Evolutionary conservation across 2,888 invertebrate species (phyloP).

Genomic region (Apantesis nais): DNA sequence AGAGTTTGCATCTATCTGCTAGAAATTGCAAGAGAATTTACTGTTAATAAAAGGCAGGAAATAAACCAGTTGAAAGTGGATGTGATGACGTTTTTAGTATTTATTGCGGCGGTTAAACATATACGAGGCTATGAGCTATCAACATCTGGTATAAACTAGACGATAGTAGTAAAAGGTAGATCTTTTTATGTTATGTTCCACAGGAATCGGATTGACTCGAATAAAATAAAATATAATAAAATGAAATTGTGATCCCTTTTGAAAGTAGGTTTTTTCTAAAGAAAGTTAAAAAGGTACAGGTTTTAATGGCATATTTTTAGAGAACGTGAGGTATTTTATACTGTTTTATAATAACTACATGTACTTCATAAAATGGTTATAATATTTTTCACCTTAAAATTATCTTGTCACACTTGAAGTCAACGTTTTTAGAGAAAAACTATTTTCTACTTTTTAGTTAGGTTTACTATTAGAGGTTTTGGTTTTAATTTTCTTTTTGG

Average conservation of each 20-base stretch:
- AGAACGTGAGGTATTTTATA: no score
- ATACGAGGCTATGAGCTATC: conserved; percentile 21
- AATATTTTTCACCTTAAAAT: no score
- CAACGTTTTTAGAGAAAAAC: no score
- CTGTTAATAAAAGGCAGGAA: background rate
- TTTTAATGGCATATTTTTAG: background rate
- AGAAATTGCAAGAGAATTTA: background rate
- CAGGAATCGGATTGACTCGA: background rate
- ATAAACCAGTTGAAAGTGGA: conserved; percentile 18
- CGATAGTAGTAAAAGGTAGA: conserved; percentile 18
- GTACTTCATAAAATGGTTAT: no score
- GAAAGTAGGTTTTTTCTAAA: background rate
- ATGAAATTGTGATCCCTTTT: background rate
- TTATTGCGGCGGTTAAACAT: conserved; percentile 34
- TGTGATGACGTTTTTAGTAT: conserved; percentile 19
- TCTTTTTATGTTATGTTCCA: conserved; percentile 1
- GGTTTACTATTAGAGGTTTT: no score
- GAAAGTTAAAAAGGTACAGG: background rate
- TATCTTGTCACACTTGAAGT: no score
- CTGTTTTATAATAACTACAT: no score
- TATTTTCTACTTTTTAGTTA: no score
- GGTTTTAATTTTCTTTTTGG: no score
- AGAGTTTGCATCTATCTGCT: background rate
- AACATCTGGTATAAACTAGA: conserved; percentile 26
- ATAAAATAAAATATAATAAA: background rate